These are phyloP conservation scores for Arothron firmamentum DNA, from an alignment of 2,113 vertebrate species.

Conservation along the genomic window DNA sequence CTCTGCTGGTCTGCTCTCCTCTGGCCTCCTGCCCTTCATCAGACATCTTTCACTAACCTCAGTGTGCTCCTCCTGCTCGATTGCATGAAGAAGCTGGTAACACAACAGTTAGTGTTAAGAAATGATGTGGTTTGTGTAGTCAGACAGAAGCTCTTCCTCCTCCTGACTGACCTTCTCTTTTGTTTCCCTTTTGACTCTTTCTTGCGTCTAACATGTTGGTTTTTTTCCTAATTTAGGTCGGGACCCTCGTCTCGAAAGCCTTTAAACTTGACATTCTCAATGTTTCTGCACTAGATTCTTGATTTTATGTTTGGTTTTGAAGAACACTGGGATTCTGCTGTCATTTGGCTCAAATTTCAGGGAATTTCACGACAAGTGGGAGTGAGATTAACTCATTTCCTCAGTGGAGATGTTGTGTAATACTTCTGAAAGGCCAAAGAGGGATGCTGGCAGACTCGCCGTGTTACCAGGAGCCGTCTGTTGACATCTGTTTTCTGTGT, in stretches of 20 bases:
- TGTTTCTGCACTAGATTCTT: background rate
- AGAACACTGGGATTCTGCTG: background rate
- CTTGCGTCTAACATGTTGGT: too few relatives aligned
- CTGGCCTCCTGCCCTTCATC: slow-evolving; percentile 5
- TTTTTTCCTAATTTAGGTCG: too few relatives aligned
- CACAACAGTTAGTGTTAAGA: background rate
- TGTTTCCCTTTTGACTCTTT: background rate
- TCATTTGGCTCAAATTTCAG: background rate
- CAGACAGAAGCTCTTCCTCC: background rate
- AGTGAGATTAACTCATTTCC: too few relatives aligned
- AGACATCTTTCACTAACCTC: background rate
- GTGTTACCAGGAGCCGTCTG: background rate
- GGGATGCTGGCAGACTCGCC: too few relatives aligned
- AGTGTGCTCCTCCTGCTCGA: slow-evolving; percentile 1
- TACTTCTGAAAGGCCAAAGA: too few relatives aligned
- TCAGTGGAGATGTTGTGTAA: too few relatives aligned
- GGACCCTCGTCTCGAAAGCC: too few relatives aligned
- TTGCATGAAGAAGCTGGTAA: background rate
- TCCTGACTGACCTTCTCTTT: background rate
- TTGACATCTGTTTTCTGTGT: background rate
- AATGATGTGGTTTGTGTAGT: background rate
- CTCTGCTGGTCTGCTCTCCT: background rate
- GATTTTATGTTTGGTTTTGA: background rate
- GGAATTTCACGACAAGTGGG: background rate
- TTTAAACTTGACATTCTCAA: background rate